These are phyloP conservation scores for Camelus bactrianus DNA, from an alignment of 2,113 vertebrate genomes.

Conservation along the genomic window DNA sequence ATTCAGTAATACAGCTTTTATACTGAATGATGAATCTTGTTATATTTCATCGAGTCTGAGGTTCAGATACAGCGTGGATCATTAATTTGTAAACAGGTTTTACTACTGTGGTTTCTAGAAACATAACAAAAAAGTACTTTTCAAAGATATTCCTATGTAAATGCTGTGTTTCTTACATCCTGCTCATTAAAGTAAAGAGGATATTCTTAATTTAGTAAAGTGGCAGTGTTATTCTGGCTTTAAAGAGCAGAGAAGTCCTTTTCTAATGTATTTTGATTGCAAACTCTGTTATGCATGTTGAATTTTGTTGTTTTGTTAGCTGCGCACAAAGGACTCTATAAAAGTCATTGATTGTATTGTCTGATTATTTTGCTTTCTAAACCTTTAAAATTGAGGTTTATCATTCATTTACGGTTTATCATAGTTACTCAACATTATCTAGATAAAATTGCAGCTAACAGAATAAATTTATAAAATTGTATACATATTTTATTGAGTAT, in stretches of 20 bases:
- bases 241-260: background rate
- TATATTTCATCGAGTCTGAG: background rate
- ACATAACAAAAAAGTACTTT: conserved; percentile 26
- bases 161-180: background rate
- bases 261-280: conserved; percentile 29
- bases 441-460: background rate
- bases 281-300: background rate
- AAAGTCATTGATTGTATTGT: background rate
- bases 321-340: background rate
- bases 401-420: background rate
- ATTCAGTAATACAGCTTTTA: background rate
- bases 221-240: background rate
- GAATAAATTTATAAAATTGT: background rate
- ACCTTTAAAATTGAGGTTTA: background rate
- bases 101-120: conserved; percentile 30
- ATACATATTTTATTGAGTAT: background rate
- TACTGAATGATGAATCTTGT: background rate
- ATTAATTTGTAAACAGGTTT: conserved; percentile 42
- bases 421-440: background rate
- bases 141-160: background rate
- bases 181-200: conserved; percentile 48
- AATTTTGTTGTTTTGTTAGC: conserved; percentile 41
- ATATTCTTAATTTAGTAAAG: background rate
- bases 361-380: conserved; percentile 52
- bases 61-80: background rate